Conservation (phyloP, 2,797 vertebrate genomes). For the Sebastes oblongus region DNA sequence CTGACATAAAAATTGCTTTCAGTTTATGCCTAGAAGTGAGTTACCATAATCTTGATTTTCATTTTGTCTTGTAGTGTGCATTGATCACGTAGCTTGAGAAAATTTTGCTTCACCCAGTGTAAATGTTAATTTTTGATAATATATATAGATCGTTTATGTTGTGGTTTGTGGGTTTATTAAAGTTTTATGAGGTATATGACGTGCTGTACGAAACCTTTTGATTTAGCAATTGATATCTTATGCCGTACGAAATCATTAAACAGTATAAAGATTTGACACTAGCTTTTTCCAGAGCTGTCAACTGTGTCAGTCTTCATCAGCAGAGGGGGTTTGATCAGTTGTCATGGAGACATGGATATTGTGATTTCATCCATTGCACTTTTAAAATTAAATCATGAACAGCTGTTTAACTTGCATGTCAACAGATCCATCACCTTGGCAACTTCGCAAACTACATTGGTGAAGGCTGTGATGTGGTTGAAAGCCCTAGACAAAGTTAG, state of each 20-base stretch:
- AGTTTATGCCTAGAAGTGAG: not conserved
- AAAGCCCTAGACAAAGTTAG: not conserved
- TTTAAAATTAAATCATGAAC: not conserved
- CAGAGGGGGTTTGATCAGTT: not conserved
- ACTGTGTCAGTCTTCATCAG: not conserved
- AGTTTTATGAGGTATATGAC: conserved; percentile 21
- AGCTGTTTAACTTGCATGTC: not conserved
- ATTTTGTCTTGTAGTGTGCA: conserved; percentile 26
- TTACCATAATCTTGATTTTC: conserved; percentile 13
- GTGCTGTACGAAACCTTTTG: conserved; percentile 10
- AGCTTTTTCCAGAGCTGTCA: not conserved
- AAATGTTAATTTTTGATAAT: conserved; percentile 28
- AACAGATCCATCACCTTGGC: conserved; percentile 1
- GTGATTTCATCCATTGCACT: not conserved
- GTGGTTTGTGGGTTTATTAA: conserved; percentile 20
- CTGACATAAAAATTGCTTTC: not conserved
- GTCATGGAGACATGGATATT: not conserved
- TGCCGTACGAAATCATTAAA: not conserved
- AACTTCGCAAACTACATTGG: conserved; percentile 1
- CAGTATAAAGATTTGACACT: not conserved
- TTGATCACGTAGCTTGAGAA: conserved; percentile 9
- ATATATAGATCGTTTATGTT: conserved; percentile 12
- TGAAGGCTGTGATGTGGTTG: not conserved
- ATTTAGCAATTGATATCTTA: not conserved
- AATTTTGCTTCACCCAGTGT: conserved; percentile 36